These are phyloP conservation scores for Antigone vipio DNA, from an alignment of 2,113 vertebrate species.

Conservation along the genomic window DNA sequence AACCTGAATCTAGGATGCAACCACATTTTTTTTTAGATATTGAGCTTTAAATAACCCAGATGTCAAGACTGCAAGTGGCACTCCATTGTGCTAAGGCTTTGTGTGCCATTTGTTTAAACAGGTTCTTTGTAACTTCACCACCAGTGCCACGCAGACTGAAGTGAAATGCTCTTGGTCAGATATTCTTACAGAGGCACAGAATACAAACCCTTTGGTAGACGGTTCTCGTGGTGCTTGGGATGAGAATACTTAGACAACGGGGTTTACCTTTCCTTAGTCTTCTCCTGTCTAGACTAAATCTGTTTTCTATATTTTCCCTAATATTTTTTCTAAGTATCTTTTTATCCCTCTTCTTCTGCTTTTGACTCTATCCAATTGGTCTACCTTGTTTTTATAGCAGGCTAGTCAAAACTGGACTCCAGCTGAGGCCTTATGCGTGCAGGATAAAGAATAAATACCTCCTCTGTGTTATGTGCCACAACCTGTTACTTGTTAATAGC, in stretches of 20 bases:
- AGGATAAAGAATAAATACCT: conserved; percentile 15
- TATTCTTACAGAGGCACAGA: not conserved
- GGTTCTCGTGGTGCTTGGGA: not conserved
- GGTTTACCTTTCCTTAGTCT: not conserved
- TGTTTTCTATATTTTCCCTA: not conserved
- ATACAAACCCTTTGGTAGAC: not conserved
- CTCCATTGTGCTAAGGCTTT: not conserved
- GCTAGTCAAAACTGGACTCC: not conserved
- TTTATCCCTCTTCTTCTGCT: not conserved
- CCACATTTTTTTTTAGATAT: not conserved
- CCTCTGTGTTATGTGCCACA: not conserved
- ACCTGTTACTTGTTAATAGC: not conserved
- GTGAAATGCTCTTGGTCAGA: not conserved
- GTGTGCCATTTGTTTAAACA: not conserved
- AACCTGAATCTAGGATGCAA: not conserved
- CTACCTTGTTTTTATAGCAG: not conserved
- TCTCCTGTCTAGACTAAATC: not conserved
- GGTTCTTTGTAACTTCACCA: not conserved
- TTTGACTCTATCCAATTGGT: not conserved
- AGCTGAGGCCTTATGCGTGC: not conserved
- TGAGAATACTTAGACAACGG: not conserved
- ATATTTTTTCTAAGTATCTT: not conserved
- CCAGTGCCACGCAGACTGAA: not conserved
- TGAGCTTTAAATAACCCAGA: not conserved
- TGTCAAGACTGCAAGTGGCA: not conserved